Percentiles rank a stretch among this genome's conserved stretches.
phyloP scores from a whole-genome alignment of 2,113 vertebrate genomes.

The Crotophaga sulcirostris region DNA sequence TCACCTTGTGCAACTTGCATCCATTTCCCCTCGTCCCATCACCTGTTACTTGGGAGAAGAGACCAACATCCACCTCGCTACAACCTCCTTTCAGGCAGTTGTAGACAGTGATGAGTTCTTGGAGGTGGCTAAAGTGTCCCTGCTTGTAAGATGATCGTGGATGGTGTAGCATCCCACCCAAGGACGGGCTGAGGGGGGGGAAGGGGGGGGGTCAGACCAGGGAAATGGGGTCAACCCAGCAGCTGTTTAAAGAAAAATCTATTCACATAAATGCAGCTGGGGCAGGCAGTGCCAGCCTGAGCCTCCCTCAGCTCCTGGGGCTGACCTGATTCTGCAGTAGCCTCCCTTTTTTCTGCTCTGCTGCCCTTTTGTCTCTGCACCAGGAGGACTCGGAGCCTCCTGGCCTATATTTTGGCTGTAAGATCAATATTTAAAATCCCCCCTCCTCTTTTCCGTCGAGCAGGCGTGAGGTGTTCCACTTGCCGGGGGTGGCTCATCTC shows the following conservation, averaged over 20 bases:
- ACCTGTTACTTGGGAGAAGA: no score
- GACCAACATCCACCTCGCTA: no score
- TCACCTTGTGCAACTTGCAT: no score
- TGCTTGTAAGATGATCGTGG: fast-evolving
- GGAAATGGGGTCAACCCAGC: not conserved
- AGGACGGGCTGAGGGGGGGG: fast-evolving
- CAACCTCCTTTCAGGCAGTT: no score
- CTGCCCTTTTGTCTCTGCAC: not conserved
- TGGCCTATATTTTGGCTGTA: constrained; percentile 47
- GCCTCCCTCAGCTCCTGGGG: not conserved
- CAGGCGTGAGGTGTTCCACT: not conserved
- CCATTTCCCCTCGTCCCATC: no score
- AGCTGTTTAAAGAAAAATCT: not conserved
- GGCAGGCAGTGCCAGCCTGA: not conserved
- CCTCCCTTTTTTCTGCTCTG: not conserved
- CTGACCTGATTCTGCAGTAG: constrained; percentile 51
- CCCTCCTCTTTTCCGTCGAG: not conserved
- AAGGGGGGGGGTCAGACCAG: fast-evolving
- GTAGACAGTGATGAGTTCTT: no score
- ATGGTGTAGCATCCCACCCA: not conserved
- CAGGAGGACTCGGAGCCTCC: not conserved
- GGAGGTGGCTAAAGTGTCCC: not conserved
- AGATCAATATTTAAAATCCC: constrained; percentile 58
- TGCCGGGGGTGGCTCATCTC: not conserved
- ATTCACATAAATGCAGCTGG: not conserved